A percentile compares a stretch with the other conserved stretches of the same genome.
phyloP scores from a whole-genome alignment of 2,888 invertebrate genomes.

The Apocheima hispidaria region DNA sequence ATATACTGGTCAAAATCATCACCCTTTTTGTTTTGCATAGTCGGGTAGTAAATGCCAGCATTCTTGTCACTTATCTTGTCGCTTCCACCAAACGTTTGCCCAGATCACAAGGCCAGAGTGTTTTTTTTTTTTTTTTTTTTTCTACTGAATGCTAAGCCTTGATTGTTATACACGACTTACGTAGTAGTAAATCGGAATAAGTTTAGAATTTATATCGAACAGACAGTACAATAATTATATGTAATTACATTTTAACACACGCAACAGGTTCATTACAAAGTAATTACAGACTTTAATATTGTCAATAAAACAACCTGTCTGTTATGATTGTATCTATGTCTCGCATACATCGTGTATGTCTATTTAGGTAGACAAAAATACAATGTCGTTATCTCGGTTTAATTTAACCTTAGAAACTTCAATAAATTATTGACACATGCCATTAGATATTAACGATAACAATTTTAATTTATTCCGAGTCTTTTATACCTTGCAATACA shows the following conservation, averaged over 20 bases:
- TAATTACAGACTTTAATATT: constrained; percentile 47
- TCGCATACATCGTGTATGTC: constrained; percentile 25
- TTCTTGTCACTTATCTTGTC: no score
- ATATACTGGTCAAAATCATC: no score
- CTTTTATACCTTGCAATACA: neutral
- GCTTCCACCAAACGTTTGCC: no score
- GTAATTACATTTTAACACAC: constrained; percentile 22
- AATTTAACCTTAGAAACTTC: constrained; percentile 40
- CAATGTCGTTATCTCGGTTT: constrained; percentile 38
- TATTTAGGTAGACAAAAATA: constrained; percentile 29
- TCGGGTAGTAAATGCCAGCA: no score
- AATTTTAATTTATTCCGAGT: no score
- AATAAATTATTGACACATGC: constrained; percentile 26
- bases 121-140: neutral
- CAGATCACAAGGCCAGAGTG: no score
- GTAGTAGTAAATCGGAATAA: neutral
- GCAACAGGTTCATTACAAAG: constrained; percentile 48
- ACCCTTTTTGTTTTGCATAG: no score
- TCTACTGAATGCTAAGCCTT: neutral
- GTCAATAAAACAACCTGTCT: constrained; percentile 44
- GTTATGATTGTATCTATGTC: constrained; percentile 45
- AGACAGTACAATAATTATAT: neutral
- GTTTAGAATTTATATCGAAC: neutral
- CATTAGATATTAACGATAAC: neutral
- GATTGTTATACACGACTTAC: neutral